Base-by-base conservation (phyloP, 1,140 invertebrate species). In the Diprion similis region DNA sequence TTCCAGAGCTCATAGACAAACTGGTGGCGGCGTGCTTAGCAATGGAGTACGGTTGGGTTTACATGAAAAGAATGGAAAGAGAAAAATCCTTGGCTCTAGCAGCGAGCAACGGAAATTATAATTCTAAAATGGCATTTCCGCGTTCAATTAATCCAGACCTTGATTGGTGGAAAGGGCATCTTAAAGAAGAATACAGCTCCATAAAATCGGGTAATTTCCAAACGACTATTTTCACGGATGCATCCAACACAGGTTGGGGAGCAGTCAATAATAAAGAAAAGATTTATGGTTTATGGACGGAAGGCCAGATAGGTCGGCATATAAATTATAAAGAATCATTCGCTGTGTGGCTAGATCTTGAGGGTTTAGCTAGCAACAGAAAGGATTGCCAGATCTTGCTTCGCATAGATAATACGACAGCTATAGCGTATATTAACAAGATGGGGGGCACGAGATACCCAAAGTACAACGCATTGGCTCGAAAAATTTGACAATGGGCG, bases 341-440 rank as follows among this genome's bases (percentile, higher is more conserved):
- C 11, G 73, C 76, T 0, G 72, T 66, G 13, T 76, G 75, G 45
- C 74, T 75, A n/a, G 77, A 68, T 1, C 48, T 79, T 15, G 72
- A 75, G 66, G 73, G 71, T 59, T 76, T 77, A 37, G 75, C 74
- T 8, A 74, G 48, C 17, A 66, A 74, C 13, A 46, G 17, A 4
- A 69, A 72, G 73, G 72, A 81, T 66, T 78, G 80, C 81, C 80
- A 83, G 51, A 79, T 80, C n/a, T 51, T 79, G 8, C 68, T 80
- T 10, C 67, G 76, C n/a, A 71, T 82, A 17, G 77, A 78, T n/a
- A 71, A 72, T 45, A 72, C 71, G 15, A 48, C 71, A 8, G 71
- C 71, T 66, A 66, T 72, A 8, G 18, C 71, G n/a, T 72, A 72
- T 24, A 66, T 72, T 24, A 72, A 72, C 19, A 72, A 47, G 47